Evolutionary conservation across 2,113 vertebrate genomes (phyloP).

Genomic region (Brachirus orientalis): DNA sequence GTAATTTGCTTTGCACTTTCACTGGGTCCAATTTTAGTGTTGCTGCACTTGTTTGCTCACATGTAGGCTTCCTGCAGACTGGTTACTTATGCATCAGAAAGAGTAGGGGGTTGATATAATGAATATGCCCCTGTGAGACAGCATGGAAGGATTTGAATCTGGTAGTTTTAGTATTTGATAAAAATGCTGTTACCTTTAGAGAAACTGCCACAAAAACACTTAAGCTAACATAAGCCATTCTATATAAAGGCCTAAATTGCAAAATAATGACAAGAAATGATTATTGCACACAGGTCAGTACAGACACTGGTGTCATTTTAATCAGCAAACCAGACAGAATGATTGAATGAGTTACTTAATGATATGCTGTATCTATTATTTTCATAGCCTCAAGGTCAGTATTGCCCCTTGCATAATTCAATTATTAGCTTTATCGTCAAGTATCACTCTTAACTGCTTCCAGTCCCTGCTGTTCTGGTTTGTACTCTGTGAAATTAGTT

Average conservation of each 20-base stretch:
- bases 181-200: slow-evolving; percentile 15
- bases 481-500: too few species aligned
- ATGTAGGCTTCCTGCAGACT: slow-evolving; percentile 23
- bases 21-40: slow-evolving; percentile 62
- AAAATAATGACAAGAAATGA: too few species aligned
- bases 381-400: background rate
- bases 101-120: slow-evolving; percentile 44
- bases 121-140: slow-evolving; percentile 24
- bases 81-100: slow-evolving; percentile 56
- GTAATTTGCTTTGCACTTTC: slow-evolving; percentile 61
- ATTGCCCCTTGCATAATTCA: background rate
- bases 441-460: background rate
- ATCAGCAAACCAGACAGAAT: background rate
- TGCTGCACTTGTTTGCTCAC: slow-evolving; percentile 51
- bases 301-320: background rate
- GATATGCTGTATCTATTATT: background rate
- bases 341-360: background rate
- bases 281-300: background rate
- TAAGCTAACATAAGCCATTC: background rate
- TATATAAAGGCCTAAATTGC: too few species aligned
- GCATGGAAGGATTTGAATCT: slow-evolving; percentile 14
- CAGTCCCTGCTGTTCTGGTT: background rate
- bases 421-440: background rate
- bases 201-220: background rate
- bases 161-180: slow-evolving; percentile 27